phyloP scores from a whole-genome alignment of 92 coral and sea anemone species.

The Porites divaricata region DNA sequence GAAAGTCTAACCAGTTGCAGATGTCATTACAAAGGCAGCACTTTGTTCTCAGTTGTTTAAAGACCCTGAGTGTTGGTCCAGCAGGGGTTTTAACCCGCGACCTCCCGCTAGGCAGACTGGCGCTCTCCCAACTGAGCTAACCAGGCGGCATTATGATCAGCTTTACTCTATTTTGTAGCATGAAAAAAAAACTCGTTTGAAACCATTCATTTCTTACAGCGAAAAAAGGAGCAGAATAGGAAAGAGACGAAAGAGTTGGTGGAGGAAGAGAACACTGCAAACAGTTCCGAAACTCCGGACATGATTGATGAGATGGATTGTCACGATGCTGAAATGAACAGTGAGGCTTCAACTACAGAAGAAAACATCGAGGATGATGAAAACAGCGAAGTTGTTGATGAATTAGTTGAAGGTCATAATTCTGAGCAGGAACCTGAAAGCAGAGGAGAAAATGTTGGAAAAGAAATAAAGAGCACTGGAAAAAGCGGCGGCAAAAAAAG shows the following conservation, averaged over 20 bases:
- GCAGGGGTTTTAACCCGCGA: too few species aligned
- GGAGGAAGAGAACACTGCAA: neutral
- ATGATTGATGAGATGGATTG: slow-evolving; percentile 1
- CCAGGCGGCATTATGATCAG: neutral
- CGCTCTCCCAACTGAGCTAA: too few species aligned
- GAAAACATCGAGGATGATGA: slow-evolving; percentile 2
- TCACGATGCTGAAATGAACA: neutral
- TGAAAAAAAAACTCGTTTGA: neutral
- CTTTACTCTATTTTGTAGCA: neutral
- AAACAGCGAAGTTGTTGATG: neutral
- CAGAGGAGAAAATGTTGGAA: neutral
- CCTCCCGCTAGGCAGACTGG: too few species aligned
- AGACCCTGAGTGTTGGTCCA: too few species aligned
- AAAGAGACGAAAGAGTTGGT: neutral
- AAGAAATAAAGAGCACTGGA: neutral
- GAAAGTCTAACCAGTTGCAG: too few species aligned
- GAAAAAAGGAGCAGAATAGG: slow-evolving; percentile 1
- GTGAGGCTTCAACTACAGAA: neutral
- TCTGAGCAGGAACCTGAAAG: neutral
- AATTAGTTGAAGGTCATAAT: neutral
- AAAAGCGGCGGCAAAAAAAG: neutral
- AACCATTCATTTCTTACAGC: neutral
- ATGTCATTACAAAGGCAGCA: too few species aligned
- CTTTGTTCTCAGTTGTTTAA: too few species aligned
- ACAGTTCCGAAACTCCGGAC: neutral